Conservation (phyloP, 2,888 invertebrate genomes). For the Aphodius granarius region DNA sequence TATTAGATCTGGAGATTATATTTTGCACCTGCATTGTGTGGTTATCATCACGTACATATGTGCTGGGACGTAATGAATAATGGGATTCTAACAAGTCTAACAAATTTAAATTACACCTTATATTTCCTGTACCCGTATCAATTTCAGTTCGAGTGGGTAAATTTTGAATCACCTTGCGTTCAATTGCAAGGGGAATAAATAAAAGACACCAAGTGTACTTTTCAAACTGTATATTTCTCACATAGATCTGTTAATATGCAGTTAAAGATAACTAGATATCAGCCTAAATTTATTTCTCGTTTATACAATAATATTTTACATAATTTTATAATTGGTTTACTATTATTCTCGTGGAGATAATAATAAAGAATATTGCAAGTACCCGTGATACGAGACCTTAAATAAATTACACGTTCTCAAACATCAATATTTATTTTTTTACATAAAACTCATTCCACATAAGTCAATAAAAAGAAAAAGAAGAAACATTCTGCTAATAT, state of each 20-base stretch:
- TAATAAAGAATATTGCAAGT: constrained; percentile 50
- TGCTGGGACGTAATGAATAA: too few species aligned
- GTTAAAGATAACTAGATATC: not conserved
- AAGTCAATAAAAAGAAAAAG: not conserved
- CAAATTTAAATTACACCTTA: not conserved
- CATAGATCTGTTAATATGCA: not conserved
- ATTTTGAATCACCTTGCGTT: not conserved
- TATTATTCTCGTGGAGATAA: not conserved
- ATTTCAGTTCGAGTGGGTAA: not conserved
- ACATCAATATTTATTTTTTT: constrained; percentile 17
- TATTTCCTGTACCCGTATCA: not conserved
- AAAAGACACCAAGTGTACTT: not conserved
- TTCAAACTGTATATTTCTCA: not conserved
- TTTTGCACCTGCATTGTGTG: not conserved
- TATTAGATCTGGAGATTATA: not conserved
- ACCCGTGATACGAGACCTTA: constrained; percentile 47
- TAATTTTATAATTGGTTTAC: not conserved
- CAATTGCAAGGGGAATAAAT: not conserved
- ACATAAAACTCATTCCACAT: constrained; percentile 4
- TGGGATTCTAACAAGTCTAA: not conserved
- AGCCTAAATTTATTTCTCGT: not conserved
- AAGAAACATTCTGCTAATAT: constrained; percentile 16
- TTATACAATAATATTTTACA: constrained; percentile 15
- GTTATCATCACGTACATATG: not conserved
- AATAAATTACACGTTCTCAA: constrained; percentile 29